phyloP scores from a whole-genome alignment of 2,888 invertebrate species.

The Drosophila affinis region DNA sequence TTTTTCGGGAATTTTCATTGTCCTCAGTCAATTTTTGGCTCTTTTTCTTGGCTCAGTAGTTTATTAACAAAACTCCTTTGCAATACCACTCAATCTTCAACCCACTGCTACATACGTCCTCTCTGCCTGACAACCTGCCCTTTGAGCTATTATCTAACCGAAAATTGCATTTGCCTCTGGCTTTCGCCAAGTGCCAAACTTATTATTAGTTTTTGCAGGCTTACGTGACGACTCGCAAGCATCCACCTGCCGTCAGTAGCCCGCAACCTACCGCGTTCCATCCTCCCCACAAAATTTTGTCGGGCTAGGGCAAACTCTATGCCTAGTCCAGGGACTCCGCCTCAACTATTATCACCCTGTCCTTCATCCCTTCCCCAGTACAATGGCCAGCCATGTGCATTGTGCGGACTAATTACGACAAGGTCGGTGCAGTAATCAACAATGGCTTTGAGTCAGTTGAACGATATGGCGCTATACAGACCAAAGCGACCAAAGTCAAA shows the following conservation, averaged over 20 bases:
- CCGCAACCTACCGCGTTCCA: not conserved
- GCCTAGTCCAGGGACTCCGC: not conserved
- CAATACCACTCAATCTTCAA: too few species aligned
- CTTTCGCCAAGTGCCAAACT: constrained; percentile 57
- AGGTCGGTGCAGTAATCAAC: constrained; percentile 77
- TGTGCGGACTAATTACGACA: constrained; percentile 73
- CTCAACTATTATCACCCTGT: not conserved
- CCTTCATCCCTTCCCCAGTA: constrained; percentile 13
- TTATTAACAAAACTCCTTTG: constrained; percentile 30
- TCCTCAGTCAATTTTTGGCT: constrained; percentile 10
- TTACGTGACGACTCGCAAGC: constrained; percentile 43
- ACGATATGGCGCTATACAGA: not conserved
- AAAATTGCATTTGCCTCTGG: constrained; percentile 60
- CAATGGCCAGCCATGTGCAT: constrained; percentile 48
- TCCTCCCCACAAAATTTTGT: constrained; percentile 49
- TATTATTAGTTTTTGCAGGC: constrained; percentile 63
- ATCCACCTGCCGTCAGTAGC: constrained; percentile 5
- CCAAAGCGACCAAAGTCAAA: not conserved
- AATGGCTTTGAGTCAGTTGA: constrained; percentile 75
- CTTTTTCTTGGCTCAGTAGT: constrained; percentile 48
- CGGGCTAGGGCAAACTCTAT: constrained; percentile 28
- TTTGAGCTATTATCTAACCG: constrained; percentile 15
- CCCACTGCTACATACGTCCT: not conserved
- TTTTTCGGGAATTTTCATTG: not conserved
- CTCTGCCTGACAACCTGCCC: not conserved